A percentile compares a stretch with the other conserved stretches of the same genome.
These are phyloP conservation scores for Agrilus cyanescens DNA, from an alignment of 2,888 invertebrate species.

Conservation along the genomic window DNA sequence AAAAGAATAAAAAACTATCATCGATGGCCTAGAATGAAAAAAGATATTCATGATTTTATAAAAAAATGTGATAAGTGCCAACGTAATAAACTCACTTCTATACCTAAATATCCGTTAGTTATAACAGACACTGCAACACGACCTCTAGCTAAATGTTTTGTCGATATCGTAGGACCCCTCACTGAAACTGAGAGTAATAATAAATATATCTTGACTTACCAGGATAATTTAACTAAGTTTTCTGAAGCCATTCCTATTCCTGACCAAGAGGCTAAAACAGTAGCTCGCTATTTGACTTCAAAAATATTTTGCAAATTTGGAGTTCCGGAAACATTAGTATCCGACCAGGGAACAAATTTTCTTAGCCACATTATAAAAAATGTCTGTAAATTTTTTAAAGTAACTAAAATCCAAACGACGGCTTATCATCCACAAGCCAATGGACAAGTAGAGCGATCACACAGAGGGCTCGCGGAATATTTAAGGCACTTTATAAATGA, in stretches of 20 bases:
- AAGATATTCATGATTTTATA: constrained; percentile 9
- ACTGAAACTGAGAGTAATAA: constrained; percentile 14
- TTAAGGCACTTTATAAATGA: constrained; percentile 19
- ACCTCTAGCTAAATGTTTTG: too few relatives aligned
- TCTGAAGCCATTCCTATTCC: constrained; percentile 18
- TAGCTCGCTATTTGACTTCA: constrained; percentile 16
- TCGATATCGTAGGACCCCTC: neutral
- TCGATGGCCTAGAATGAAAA: constrained; percentile 11
- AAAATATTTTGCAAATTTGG: too few relatives aligned
- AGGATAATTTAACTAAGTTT: constrained; percentile 22
- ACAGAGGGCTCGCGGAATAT: constrained; percentile 21
- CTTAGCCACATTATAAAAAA: constrained; percentile 18
- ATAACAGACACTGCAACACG: constrained; percentile 21
- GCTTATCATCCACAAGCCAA: constrained; percentile 21
- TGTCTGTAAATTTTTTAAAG: constrained; percentile 19
- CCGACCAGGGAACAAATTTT: constrained; percentile 12
- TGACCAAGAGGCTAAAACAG: constrained; percentile 20
- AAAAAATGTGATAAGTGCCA: constrained; percentile 17
- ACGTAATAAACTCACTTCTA: constrained; percentile 16
- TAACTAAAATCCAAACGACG: constrained; percentile 19
- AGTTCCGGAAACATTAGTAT: constrained; percentile 6
- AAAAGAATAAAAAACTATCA: constrained; percentile 8
- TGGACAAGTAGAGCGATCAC: constrained; percentile 22
- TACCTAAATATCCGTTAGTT: constrained; percentile 22
- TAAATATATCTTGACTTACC: constrained; percentile 20